Conservation (phyloP, 2,888 invertebrate genomes). For the Lagria hirta region DNA sequence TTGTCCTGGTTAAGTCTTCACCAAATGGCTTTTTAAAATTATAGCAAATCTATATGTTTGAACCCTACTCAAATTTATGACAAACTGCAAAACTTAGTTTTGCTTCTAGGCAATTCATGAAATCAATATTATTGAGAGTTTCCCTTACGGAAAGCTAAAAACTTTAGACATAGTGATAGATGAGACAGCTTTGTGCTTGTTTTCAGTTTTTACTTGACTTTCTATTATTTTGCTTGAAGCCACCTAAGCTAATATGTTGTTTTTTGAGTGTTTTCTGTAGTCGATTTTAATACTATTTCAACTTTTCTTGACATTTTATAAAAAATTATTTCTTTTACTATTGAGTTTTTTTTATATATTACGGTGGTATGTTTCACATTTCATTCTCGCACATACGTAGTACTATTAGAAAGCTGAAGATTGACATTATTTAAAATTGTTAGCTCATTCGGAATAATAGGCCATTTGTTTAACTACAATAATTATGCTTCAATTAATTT, state of each 20-base stretch:
- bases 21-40: constrained; percentile 22
- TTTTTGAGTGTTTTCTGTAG: constrained; percentile 2
- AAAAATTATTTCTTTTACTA: no score
- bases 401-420: no score
- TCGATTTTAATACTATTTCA: constrained; percentile 4
- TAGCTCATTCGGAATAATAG: no score
- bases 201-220: constrained; percentile 11
- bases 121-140: constrained; percentile 16
- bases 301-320: no score
- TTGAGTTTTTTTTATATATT: no score
- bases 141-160: constrained; percentile 14
- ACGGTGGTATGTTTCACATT: no score
- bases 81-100: constrained; percentile 14
- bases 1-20: no score
- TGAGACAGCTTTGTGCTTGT: constrained; percentile 11
- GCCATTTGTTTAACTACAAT: no score
- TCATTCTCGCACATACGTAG: no score
- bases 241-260: constrained; percentile 8
- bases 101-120: constrained; percentile 12
- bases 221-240: no score
- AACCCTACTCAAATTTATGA: constrained; percentile 12
- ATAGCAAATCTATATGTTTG: constrained; percentile 10
- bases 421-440: no score
- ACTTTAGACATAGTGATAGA: constrained; percentile 22
- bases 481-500: no score